Conservation (phyloP, 2,888 invertebrate species). For the Pandemis heparana region DNA sequence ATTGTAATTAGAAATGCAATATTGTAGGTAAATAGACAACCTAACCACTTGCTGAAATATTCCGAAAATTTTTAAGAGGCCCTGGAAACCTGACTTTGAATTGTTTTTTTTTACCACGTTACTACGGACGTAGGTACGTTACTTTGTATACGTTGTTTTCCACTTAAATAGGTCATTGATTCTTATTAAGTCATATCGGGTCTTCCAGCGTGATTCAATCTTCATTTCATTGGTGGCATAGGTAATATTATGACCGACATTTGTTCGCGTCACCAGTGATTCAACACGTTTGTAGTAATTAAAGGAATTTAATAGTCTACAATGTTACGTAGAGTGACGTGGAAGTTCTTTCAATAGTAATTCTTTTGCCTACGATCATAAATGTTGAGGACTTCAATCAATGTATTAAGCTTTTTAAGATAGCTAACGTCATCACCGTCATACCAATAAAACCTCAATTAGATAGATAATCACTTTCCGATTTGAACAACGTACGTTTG, state of each 20-base stretch:
- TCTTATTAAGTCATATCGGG: slow-evolving; percentile 1
- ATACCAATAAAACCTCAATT: slow-evolving; percentile 14
- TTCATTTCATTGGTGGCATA: background rate
- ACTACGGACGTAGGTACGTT: too few relatives aligned
- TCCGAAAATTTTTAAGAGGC: too few relatives aligned
- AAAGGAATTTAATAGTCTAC: slow-evolving; percentile 4
- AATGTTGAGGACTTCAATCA: background rate
- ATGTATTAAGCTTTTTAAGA: background rate
- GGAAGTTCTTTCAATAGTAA: background rate
- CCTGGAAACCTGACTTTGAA: background rate
- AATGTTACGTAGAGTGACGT: slow-evolving; percentile 13
- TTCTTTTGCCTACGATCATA: background rate
- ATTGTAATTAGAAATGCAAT: background rate
- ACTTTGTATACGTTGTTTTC: too few relatives aligned
- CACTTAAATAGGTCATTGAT: background rate
- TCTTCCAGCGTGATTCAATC: slow-evolving; percentile 8
- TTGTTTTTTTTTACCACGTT: background rate
- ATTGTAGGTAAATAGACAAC: too few relatives aligned
- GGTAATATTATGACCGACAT: background rate
- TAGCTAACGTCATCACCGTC: background rate
- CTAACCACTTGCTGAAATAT: too few relatives aligned
- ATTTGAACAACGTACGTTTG: slow-evolving; percentile 3
- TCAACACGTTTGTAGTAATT: slow-evolving; percentile 11
- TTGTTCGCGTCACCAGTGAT: slow-evolving; percentile 18
- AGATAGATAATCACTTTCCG: background rate